Evolutionary conservation across 2,888 invertebrate species (phyloP), one percentile per base, ranked within the genome.

Genomic region (Smittia aterrima): DNA sequence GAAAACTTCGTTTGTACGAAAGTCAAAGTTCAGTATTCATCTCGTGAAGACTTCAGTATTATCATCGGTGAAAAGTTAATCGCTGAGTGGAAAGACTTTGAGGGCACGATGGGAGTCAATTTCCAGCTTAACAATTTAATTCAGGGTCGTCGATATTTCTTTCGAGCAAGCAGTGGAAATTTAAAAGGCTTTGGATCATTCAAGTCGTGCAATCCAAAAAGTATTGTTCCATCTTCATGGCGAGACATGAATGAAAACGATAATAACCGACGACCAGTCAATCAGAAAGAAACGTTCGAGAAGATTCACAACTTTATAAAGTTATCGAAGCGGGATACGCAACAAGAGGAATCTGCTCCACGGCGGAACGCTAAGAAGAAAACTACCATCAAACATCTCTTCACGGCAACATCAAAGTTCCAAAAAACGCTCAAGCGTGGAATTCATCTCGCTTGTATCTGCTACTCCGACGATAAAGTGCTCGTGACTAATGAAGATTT

Each of bases 401-500:
- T 98, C 84, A 93, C 96, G 0, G 95, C 96, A 9, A 93, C 96
- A 71, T 95, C 96, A 80, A 98, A 98, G 85, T 98, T 98, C 81
- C 96, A 97, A 82, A 98, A 97, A 83, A 91, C 92, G 79, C 85
- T 98, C 75, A 89, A 92, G 92, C 92, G 98, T 76, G 98, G 98
- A 1, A 93, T 97, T 4, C 97, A 95, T 81, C 85, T 99, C 78
- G 93, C 96, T 2, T 95, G 96, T 80, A 88, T 98, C 76, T 85
- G 98, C 47, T 97, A 96, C 85, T 92, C 94, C 81, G 98, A 98
- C 80, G 97, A 98, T 82, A 95, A 94, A 81, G 91, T 99, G 68
- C 85, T 98, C 78, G 95, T 97, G 75, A 98, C 98, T 40, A 95
- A 95, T 78, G 98, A 98, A 83, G 98, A 99, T 82, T 95, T 95